Evolutionary conservation across 2,888 invertebrate genomes (phyloP).

Genomic region (Melanargia galathea): DNA sequence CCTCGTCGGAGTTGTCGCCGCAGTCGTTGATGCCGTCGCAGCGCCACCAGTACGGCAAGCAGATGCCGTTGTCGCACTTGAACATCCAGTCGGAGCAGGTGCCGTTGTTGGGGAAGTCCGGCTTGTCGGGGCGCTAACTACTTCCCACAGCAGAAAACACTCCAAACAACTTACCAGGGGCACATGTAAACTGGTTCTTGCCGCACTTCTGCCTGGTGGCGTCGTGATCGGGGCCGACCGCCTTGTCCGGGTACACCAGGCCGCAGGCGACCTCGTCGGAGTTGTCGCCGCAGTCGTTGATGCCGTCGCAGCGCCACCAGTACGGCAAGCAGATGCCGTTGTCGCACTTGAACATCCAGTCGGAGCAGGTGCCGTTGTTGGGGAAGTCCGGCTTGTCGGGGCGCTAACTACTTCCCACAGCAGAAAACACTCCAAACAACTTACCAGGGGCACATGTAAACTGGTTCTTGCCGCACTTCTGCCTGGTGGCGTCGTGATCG

Average conservation of each 20-base stretch:
- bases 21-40: slow-evolving; percentile 90
- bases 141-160: no score
- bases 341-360: slow-evolving; percentile 90
- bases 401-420: no score
- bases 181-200: slow-evolving; percentile 74
- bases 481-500: no score
- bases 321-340: slow-evolving; percentile 87
- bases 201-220: slow-evolving; percentile 55
- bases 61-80: slow-evolving; percentile 85
- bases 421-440: no score
- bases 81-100: slow-evolving; percentile 91
- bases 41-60: slow-evolving; percentile 90
- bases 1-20: slow-evolving; percentile 88
- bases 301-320: slow-evolving; percentile 91
- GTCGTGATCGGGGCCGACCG: slow-evolving; percentile 52
- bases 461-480: no score
- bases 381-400: no score
- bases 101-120: slow-evolving; percentile 58
- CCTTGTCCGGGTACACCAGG: slow-evolving; percentile 48
- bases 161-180: slow-evolving; percentile 56
- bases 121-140: slow-evolving; percentile 46
- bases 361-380: slow-evolving; percentile 80
- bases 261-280: slow-evolving; percentile 88
- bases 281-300: slow-evolving; percentile 88
- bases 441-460: no score